Evolutionary conservation across 2,888 invertebrate genomes (phyloP), one percentile per base, ranked within the genome.

Genomic region (Oxytorus armatus): DNA sequence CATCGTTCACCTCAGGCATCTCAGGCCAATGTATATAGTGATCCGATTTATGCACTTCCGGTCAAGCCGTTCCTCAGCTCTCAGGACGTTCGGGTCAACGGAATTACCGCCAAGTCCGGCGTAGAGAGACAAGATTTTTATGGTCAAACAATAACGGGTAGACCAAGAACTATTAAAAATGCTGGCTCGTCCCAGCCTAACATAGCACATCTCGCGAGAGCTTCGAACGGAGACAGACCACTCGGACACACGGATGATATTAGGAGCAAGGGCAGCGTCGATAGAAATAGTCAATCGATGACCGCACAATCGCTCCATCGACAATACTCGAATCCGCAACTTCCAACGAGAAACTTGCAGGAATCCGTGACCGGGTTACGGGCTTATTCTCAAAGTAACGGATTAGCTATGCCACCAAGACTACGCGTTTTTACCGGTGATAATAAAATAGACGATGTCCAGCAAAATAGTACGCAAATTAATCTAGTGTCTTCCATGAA

Each of bases 51-150:
- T 72, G 87, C 90, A 18, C 85, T 90, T 63, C 91, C 91, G 16
- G 89, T 91, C 14, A 92, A 91, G 73, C 91, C 91, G 2, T 92
- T 92, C 80, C 88, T 91, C 39, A 92, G 91, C 81, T 88, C 91
- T 5, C 91, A 92, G 81, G 91, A 92, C 66, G 89, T 90, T 47
- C 82, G 90, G 49, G 85, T 88, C 10, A 89, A 89, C 73, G 88
- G 89, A 65, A 77, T 89, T 25, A 78, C 84, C 16, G 86, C 87
- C 5, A 87, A 88, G 59, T 77, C 85, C 16, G 44, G 78, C 55
- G 47, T 65, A 49, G 36, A 82, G 39, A 78, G 83, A 76, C 49
- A 69, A 63, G 86, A 88, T 42, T 39, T 79, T 66, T 80, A 82
- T 57, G 82, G 81, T 3, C 80, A 68, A 59, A 70, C 81, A 8